These are phyloP conservation scores for Neuroterus valhalla DNA, from an alignment of 1,140 invertebrate genomes.

Conservation along the genomic window DNA sequence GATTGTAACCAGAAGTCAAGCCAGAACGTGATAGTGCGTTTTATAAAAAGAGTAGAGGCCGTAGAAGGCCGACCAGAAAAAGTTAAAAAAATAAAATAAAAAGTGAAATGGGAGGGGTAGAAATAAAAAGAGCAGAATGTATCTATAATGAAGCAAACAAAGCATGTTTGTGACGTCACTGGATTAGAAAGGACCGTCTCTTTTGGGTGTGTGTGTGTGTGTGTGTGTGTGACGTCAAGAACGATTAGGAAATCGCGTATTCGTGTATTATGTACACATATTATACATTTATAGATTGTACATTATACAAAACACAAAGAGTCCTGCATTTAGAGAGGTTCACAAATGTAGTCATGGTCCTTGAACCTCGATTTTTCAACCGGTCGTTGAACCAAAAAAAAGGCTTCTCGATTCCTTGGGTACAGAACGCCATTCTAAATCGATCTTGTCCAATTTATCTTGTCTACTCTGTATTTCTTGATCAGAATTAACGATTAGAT, in stretches of 20 bases:
- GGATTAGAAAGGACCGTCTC: conserved; percentile 49
- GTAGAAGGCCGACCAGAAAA: conserved; percentile 19
- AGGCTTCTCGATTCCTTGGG: conserved; percentile 5
- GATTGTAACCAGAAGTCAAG: conserved; percentile 16
- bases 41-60: conserved; percentile 23
- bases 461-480: too few species aligned
- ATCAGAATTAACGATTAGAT: too few species aligned
- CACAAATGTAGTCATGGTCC: conserved; percentile 41
- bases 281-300: background rate
- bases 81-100: conserved; percentile 15
- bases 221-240: conserved; percentile 47
- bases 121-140: conserved; percentile 23
- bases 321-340: background rate
- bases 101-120: conserved; percentile 15
- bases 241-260: conserved; percentile 42
- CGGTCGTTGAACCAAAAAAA: conserved; percentile 47
- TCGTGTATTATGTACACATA: background rate
- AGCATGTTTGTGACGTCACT: conserved; percentile 20
- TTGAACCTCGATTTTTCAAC: conserved; percentile 57
- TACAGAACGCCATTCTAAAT: background rate
- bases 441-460: background rate
- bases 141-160: conserved; percentile 11
- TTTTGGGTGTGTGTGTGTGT: conserved; percentile 37
- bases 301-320: background rate
- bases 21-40: background rate